Base-by-base conservation (phyloP, 2,113 vertebrate genomes). In the Ptilonorhynchus violaceus region DNA sequence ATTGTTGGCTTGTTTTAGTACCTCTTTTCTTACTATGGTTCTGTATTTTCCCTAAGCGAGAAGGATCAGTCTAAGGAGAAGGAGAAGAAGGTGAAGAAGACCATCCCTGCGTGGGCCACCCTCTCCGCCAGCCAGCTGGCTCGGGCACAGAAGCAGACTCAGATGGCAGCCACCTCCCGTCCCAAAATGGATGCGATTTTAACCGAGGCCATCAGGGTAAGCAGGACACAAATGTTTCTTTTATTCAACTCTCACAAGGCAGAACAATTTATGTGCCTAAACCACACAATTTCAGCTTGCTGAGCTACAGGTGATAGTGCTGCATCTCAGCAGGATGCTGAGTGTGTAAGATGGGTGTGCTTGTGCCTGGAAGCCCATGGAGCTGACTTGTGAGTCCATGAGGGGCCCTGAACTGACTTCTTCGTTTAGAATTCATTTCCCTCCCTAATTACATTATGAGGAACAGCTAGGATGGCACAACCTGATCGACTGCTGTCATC, bases 51-150 rank as follows among this genome's bases (percentile, higher is more conserved):
- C 92, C 22, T 11, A 97, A 99, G 99, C 3, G 98, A 99, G 89
- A 99, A 99, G 96, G 99, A 99, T 64, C 98, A 98, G 63, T 97
- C 98, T 41, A 98, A 98, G 94, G 98, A 99, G 96, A 99, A 99
- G 97, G 98, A 97, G 94, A 99, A 99, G 98, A 99, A 99, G 94
- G 98, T 99, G 97, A 99, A 99, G 93, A 98, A 98, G 98, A 99
- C 99, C 44, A 99, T 99, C 96, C 99, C 99, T 46, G 98, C 99
- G 0, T 99, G 99, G 99, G 99, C 99, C 20, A 99, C 99, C 11
- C 98, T 99, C 82, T 98, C 99, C 31, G 98, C 98, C 86, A 99
- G 98, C 97, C 99, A 99, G 97, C 98, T 99, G 27, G 98, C 98
- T 31, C 98, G 98, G 9, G 98, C 99, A 17, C 98, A 99, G 97